Base-by-base conservation (phyloP, 2,888 invertebrate genomes). In the Malthinus seriepunctatus region DNA sequence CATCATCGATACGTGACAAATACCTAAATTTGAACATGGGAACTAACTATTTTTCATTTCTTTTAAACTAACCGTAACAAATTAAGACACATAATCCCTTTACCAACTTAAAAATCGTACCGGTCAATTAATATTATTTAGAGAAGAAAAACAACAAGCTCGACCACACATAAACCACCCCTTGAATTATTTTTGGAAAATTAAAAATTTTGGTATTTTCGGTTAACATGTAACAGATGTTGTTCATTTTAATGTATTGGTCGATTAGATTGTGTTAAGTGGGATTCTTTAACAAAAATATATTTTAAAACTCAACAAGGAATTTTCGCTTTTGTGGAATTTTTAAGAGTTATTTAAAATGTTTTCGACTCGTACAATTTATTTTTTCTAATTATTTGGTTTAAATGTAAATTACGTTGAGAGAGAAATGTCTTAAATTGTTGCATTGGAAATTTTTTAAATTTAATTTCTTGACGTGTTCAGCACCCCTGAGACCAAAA, bases 181-280 rank as follows among this genome's bases (percentile, higher is more conserved):
- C 23, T 23, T 5, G 23, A 23, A 23, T 23, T 23, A 23, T 23
- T 23, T 23, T 61, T 60, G 60, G 47, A 56, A 59, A 23, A 23
- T 23, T 23, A 23, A 65, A 61, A 63, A 63, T 65, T 63, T 59
- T 63, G 2, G 23, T 60, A 59, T 63, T 63, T 59, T 59, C 35
- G 58, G 44, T 37, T 47, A 48, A 58, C 53, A 51, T 5, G 5
- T 35, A 51, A 61, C 68, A 68, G 63, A 63, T 68, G 68, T 63
- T 64, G 62, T 47, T 44, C 62, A 64, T 65, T 65, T 56, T 63
- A 63, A 66, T 62, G 62, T 63, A 67, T 67, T 56, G 23, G 57
- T 51, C 52, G 62, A 66, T 68, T 65, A 65, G 64, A 67, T 68
- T 67, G 63, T 52, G 60, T 63, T 66, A 67, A 68, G 66, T 67